phyloP scores from a whole-genome alignment of 2,797 vertebrate species.

The Pseudomugil tenellus region DNA sequence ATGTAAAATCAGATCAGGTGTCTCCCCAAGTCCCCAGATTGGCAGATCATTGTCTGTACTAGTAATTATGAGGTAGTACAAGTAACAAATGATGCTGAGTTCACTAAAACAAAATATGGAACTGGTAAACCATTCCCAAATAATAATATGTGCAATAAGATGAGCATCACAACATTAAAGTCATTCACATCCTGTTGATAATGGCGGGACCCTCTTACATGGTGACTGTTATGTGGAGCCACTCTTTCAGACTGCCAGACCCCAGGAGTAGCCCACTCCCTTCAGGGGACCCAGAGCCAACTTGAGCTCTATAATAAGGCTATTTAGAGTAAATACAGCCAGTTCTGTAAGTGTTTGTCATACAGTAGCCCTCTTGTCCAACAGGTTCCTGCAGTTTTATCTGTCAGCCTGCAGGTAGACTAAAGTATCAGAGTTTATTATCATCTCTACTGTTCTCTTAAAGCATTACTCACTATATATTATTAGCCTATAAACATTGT shows the following conservation, averaged over 20 bases:
- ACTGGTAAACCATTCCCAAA: background rate
- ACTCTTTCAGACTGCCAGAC: background rate
- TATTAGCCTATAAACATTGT: background rate
- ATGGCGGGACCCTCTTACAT: background rate
- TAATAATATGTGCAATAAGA: background rate
- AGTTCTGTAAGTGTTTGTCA: constrained; percentile 21
- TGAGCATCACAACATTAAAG: background rate
- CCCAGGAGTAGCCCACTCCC: background rate
- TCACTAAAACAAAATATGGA: background rate
- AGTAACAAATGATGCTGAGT: background rate
- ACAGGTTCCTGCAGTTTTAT: constrained; percentile 62
- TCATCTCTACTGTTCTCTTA: background rate
- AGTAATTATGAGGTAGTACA: background rate
- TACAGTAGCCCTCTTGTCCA: constrained; percentile 20
- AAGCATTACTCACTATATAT: background rate
- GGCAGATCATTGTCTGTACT: background rate
- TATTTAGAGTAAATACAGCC: background rate
- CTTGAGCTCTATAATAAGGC: background rate
- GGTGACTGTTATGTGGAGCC: background rate
- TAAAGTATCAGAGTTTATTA: constrained; percentile 1
- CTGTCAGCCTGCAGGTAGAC: constrained; percentile 1
- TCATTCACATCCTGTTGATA: background rate
- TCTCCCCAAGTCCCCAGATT: background rate
- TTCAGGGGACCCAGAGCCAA: background rate
- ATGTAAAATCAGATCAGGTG: background rate